Percentiles rank a stretch among this genome's conserved stretches.
Conservation (phyloP, 2,888 invertebrate species). For the Mantis religiosa region DNA sequence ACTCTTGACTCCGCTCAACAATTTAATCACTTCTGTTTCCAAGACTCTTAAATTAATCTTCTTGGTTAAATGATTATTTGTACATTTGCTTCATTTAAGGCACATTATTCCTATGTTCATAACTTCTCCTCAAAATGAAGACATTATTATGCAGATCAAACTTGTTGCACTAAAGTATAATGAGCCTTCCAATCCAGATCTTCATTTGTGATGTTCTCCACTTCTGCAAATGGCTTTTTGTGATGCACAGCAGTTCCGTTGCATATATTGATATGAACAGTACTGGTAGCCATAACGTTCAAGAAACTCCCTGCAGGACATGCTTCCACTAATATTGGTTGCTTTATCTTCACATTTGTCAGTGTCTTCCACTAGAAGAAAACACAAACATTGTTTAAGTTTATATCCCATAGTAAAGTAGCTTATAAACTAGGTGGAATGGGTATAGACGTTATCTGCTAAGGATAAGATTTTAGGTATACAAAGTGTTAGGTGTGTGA, state of each 20-base stretch:
- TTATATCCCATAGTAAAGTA: not conserved
- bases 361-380: slow-evolving; percentile 33
- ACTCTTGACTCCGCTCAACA: not conserved
- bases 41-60: not conserved
- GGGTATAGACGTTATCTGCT: too few relatives aligned
- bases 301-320: slow-evolving; percentile 47
- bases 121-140: not conserved
- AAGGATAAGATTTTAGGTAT: too few relatives aligned
- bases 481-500: too few relatives aligned
- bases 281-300: slow-evolving; percentile 46
- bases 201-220: not conserved
- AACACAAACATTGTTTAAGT: not conserved
- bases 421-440: too few relatives aligned
- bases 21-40: not conserved
- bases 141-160: not conserved
- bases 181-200: not conserved
- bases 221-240: slow-evolving; percentile 33
- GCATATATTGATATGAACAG: slow-evolving; percentile 47
- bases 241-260: slow-evolving; percentile 47
- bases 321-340: slow-evolving; percentile 40
- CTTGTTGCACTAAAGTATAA: not conserved
- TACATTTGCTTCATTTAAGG: not conserved
- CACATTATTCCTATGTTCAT: not conserved
- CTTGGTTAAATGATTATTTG: not conserved
- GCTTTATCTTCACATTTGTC: slow-evolving; percentile 38